Evolutionary conservation across 2,797 vertebrate genomes (phyloP).

Genomic region (Paguma larvata): DNA sequence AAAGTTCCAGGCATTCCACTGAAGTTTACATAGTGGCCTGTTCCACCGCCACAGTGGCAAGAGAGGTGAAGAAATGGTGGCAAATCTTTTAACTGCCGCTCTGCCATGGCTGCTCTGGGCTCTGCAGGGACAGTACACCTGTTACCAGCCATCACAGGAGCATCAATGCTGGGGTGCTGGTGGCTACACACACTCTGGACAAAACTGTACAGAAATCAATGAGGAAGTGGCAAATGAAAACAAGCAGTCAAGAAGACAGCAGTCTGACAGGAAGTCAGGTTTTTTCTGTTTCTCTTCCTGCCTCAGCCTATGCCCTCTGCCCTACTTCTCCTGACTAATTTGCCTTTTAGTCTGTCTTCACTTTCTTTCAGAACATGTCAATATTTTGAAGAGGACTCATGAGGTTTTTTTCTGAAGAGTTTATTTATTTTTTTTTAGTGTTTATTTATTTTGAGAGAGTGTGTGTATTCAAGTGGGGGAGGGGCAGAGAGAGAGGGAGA

Average conservation of each 20-base stretch:
- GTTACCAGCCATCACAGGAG: neutral
- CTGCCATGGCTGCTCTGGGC: no score
- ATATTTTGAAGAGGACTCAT: neutral
- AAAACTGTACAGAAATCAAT: neutral
- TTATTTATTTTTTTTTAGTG: no score
- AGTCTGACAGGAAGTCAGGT: neutral
- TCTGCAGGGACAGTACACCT: neutral
- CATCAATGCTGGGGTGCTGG: neutral
- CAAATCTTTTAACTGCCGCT: neutral
- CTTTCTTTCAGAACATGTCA: neutral
- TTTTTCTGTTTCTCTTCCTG: neutral
- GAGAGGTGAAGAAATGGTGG: neutral
- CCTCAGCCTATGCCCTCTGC: neutral
- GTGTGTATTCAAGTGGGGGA: no score
- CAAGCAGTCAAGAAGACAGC: neutral
- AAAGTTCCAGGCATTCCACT: neutral
- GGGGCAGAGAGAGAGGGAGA: no score
- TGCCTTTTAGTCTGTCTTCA: neutral
- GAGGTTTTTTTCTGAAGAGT: no score
- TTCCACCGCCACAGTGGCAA: neutral
- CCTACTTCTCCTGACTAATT: neutral
- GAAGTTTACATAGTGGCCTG: neutral
- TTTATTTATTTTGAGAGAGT: no score
- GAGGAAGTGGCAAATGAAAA: neutral
- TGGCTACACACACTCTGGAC: neutral